Evolutionary conservation across 2,888 invertebrate species (phyloP).

Genomic region (Tipula helvola): DNA sequence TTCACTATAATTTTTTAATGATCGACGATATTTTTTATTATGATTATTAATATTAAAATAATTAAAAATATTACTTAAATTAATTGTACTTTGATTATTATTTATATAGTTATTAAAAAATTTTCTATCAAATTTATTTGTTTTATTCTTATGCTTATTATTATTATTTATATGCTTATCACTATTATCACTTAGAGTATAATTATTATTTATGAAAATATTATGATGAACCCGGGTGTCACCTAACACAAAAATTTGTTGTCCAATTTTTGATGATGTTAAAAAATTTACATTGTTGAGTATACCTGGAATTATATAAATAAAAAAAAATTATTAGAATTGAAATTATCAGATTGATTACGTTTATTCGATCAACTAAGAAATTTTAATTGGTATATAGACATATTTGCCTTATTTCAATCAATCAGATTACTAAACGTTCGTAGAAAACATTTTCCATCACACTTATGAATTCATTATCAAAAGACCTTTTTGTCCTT

Average conservation of each 20-base stretch:
- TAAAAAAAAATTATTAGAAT: not conserved
- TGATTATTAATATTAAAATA: not conserved
- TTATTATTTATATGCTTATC: not conserved
- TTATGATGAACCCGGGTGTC: not conserved
- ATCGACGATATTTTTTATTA: not conserved
- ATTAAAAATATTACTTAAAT: slow-evolving; percentile 5
- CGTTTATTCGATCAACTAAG: too few relatives aligned
- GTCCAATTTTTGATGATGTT: not conserved
- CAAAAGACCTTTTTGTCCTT: not conserved
- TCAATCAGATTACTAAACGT: not conserved
- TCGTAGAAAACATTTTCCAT: not conserved
- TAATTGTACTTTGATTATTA: slow-evolving; percentile 7
- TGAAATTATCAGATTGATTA: not conserved
- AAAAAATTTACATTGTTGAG: slow-evolving; percentile 4
- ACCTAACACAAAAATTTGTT: slow-evolving; percentile 9
- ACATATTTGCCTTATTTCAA: too few relatives aligned
- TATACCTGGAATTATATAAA: not conserved
- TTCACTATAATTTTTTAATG: not conserved
- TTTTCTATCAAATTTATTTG: slow-evolving; percentile 4
- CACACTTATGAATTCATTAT: not conserved
- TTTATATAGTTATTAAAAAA: not conserved
- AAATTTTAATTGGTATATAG: too few relatives aligned
- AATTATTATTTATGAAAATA: not conserved
- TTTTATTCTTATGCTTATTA: not conserved
- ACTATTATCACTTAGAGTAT: not conserved